Evolutionary conservation across 92 coral and sea anemone genomes (phyloP).

Genomic region (Actinernus sp.): DNA sequence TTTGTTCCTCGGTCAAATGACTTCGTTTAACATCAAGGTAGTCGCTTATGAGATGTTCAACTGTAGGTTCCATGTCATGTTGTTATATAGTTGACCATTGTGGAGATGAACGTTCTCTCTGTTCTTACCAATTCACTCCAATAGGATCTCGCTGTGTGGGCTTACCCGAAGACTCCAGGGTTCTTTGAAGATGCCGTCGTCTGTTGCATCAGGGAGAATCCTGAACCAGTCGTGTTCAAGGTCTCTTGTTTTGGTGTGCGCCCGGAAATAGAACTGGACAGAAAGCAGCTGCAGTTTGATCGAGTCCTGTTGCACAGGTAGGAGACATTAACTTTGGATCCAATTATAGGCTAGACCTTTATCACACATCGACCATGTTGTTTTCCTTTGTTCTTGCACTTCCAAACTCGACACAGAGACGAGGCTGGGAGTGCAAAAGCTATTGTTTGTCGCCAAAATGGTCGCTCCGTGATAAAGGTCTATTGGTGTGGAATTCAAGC

Average conservation of each 20-base stretch:
- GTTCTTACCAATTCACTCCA: too few relatives aligned
- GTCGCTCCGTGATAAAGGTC: too few relatives aligned
- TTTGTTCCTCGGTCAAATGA: too few relatives aligned
- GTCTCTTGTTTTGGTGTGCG: constrained; percentile 93
- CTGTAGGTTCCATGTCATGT: too few relatives aligned
- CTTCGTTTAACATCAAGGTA: too few relatives aligned
- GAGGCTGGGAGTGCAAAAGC: too few relatives aligned
- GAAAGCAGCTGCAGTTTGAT: constrained; percentile 96
- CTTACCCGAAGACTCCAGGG: constrained; percentile 99
- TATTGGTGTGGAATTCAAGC: too few relatives aligned
- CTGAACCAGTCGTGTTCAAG: constrained; percentile 94
- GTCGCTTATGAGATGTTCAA: too few relatives aligned
- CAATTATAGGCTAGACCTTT: background rate
- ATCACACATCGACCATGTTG: background rate
- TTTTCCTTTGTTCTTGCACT: background rate
- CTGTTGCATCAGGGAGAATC: constrained; percentile 97
- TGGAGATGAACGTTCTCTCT: too few relatives aligned
- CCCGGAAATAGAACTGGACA: constrained; percentile 95
- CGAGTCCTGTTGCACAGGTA: constrained; percentile 96
- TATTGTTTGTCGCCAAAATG: too few relatives aligned
- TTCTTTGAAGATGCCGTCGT: constrained; percentile 94
- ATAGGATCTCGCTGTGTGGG: constrained; percentile 91
- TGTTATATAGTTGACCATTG: too few relatives aligned
- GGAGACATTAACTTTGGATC: background rate
- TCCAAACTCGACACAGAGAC: too few relatives aligned